Base-by-base conservation (phyloP, 2,797 vertebrate genomes). In the Sparus aurata region DNA sequence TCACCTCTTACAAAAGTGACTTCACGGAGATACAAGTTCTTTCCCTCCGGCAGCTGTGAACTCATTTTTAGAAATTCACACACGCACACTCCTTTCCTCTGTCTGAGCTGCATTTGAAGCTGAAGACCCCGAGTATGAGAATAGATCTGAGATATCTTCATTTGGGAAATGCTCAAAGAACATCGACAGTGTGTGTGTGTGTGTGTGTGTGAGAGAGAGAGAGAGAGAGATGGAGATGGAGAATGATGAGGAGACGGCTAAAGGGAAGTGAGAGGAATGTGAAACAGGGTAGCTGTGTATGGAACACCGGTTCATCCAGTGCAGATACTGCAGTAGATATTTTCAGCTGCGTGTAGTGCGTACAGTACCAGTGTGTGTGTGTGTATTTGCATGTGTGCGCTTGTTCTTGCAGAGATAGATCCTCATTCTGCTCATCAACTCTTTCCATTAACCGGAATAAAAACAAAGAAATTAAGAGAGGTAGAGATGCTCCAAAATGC, bases 141-240 rank as follows among this genome's bases (percentile, higher is more conserved):
- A 75, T 72, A 82, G 82, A 85, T 75, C 72, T 74, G 68, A 82
- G 75, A 73, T 43, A 47, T 55, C 25, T 69, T 75, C 68, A 60
- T 61, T 62, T 70, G 46, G 72, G 68, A 57, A 53, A 73, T 60
- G 73, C 72, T 73, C 55, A 73, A 69, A 76, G 47, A 55, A 55
- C 17, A 64, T 38, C 13, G 17, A 58, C 30, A 9, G 27, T 27
- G 27, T 27, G 27, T 41, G 50, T 34, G 50, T 47, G 54, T 43
- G 66, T 45, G 66, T 41, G 41, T 55, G 46, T 49, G 34, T 53
- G 45, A 53, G 46, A 65, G 49, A 61, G 41, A n/a, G 25, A 54
- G 60, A 75, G 27, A 53, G 46, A 65, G 49, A 61, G 41, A n/a
- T 25, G 54, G 60, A 75, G 27, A 52, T 18, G 20, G 43, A 55